phyloP scores from a whole-genome alignment of 2,888 invertebrate species.

The Hartigia nigra region DNA sequence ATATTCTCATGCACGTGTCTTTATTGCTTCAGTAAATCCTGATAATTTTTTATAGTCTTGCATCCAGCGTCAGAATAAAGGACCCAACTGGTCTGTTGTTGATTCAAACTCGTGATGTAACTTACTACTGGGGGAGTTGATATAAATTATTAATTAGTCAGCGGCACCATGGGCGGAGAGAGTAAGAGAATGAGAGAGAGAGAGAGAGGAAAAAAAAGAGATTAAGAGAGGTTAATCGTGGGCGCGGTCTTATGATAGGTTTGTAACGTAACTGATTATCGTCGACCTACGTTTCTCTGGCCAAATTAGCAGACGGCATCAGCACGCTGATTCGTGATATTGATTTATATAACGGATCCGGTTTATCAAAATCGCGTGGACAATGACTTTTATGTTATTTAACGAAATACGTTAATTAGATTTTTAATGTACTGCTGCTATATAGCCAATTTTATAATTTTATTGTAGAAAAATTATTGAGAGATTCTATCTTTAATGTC shows the following conservation, averaged over 20 bases:
- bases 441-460: neutral
- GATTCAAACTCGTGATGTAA: neutral
- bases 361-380: neutral
- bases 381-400: neutral
- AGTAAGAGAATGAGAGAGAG: neutral
- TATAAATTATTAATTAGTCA: slow-evolving; percentile 23
- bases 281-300: neutral
- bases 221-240: slow-evolving; percentile 14
- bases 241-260: slow-evolving; percentile 15
- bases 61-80: neutral
- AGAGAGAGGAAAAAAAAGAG: slow-evolving; percentile 13
- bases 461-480: neutral
- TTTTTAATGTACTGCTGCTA: neutral
- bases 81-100: neutral
- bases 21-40: neutral
- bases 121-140: neutral
- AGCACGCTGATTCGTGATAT: neutral
- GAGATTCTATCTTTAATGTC: neutral
- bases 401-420: neutral
- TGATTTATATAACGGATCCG: neutral
- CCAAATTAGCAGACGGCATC: neutral
- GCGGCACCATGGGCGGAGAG: slow-evolving; percentile 3
- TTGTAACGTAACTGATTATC: slow-evolving; percentile 10
- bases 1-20: neutral
- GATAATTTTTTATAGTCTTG: neutral